Evolutionary conservation across 2,888 invertebrate genomes (phyloP).

Genomic region (Ptilodon capucinus): DNA sequence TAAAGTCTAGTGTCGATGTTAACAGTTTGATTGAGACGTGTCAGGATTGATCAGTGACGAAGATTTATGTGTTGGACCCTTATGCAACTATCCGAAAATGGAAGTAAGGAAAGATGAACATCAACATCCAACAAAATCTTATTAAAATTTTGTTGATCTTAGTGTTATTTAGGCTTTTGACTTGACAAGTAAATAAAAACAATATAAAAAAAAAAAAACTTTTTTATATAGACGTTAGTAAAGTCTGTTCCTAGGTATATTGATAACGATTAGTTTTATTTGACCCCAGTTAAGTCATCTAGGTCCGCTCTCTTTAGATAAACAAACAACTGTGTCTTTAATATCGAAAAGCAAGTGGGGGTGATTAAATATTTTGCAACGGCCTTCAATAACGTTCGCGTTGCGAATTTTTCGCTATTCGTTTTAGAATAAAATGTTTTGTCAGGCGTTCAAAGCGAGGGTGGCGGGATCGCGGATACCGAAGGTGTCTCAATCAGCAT

Average conservation of each 20-base stretch:
- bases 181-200: no score
- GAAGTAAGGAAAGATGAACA: background rate
- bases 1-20: constrained; percentile 10
- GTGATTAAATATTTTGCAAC: constrained; percentile 2
- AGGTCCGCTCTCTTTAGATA: background rate
- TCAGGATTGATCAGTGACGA: constrained; percentile 58
- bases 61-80: constrained; percentile 59
- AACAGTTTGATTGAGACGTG: constrained; percentile 44
- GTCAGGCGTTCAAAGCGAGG: constrained; percentile 65
- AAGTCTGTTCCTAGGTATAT: no score
- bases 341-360: background rate
- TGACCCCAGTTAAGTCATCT: no score
- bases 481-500: constrained; percentile 83
- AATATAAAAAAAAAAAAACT: no score
- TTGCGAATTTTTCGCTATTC: constrained; percentile 56
- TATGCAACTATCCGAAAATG: constrained; percentile 11
- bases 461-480: constrained; percentile 61
- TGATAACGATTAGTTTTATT: no score
- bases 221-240: no score
- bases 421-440: constrained; percentile 74
- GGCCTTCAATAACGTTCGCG: constrained; percentile 38
- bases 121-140: background rate
- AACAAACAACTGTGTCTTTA: background rate
- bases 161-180: background rate
- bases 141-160: no score